Base-by-base conservation (phyloP, 2,797 vertebrate species). In the Lophius americanus region DNA sequence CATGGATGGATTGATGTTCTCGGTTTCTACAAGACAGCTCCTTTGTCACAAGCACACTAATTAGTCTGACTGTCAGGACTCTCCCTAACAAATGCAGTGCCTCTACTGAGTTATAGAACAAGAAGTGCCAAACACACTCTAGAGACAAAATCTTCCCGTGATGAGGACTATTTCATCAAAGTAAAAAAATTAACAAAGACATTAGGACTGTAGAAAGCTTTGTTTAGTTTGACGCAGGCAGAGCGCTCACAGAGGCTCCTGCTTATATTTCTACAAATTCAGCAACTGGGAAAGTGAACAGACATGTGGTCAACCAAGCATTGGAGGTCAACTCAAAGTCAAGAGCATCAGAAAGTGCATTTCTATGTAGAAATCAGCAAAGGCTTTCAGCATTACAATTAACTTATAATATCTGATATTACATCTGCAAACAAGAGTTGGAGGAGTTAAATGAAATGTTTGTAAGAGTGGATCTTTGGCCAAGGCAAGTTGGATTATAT, bases 21-120 rank as follows among this genome's bases (percentile, higher is more conserved):
- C 42, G 3, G 59, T 73, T 86, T 77, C 52, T 54, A 51, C 65
- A 38, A 70, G 82, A 84, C 87, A 81, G 81, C 81, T 82, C 85
- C 80, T 92, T 88, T 75, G 81, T 91, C 86, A 85, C 81, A 57
- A 78, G 71, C 72, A 84, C 89, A 79, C 78, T 90, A 91, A 92
- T 91, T 90, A 91, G 78, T 73, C 76, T 48, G 78, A 86, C 79
- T 87, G 86, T 89, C 85, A 70, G 53, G 35, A 65, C 57, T 60
- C 67, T 70, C 73, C 50, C 56, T 83, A 78, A 91, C 73, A 75
- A 90, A 88, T 88, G 62, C 78, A 81, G 76, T 10, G 81, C 71
- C 78, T 51, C 54, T 43, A 78, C 43, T 82, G 86, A 88, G 70
- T 82, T 89, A 85, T 78, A 60, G 82, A 68, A 50, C 46, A 11